phyloP scores from a whole-genome alignment of 2,888 invertebrate genomes.

The Diadegma fenestrale region DNA sequence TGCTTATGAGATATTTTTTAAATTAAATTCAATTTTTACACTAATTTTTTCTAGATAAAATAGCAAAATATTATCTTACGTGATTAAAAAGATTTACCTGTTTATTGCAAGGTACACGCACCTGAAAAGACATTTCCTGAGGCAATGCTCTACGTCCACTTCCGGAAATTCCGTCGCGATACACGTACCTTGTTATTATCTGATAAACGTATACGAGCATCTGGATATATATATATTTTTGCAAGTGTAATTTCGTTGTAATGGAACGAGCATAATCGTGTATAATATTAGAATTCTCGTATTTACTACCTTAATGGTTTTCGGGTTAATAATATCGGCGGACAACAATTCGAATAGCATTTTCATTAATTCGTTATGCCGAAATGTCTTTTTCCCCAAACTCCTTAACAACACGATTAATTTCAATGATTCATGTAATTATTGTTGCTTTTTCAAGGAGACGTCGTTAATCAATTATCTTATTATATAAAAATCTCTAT shows the following conservation, averaged over 20 bases:
- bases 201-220: background rate
- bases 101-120: constrained; percentile 25
- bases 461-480: background rate
- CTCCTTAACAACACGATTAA: background rate
- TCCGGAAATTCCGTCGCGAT: constrained; percentile 53
- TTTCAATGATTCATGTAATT: background rate
- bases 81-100: background rate
- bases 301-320: constrained; percentile 3
- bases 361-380: constrained; percentile 16
- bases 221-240: background rate
- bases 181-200: constrained; percentile 37
- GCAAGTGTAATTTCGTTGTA: constrained; percentile 24
- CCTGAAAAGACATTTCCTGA: constrained; percentile 46
- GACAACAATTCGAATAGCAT: constrained; percentile 15
- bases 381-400: background rate
- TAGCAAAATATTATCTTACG: background rate
- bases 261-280: constrained; percentile 41
- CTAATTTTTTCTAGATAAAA: background rate
- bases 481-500: background rate
- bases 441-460: background rate
- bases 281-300: constrained; percentile 25
- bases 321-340: background rate
- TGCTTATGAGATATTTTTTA: background rate
- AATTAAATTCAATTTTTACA: background rate
- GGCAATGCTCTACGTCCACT: constrained; percentile 41